Evolutionary conservation across 2,888 invertebrate genomes (phyloP), one percentile per base, ranked within the genome.

Genomic region (Nycteola revayana): DNA sequence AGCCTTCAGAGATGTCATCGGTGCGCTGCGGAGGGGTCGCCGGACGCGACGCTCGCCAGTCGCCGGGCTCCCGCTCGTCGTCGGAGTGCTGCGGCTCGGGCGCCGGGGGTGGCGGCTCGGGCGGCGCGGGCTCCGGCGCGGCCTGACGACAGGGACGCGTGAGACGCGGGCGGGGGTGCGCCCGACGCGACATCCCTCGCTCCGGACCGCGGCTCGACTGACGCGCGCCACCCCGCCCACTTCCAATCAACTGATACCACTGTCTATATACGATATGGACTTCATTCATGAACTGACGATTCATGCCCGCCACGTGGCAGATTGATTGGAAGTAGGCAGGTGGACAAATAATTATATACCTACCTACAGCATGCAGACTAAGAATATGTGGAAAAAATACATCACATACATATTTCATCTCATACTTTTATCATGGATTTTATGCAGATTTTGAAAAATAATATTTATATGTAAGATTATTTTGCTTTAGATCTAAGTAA

Each of bases 21-120:
- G 77, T 73, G 47, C 86, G 74, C 36, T 81, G 82, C 27, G 85
- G 83, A 1, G 86, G 86, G 0, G 86, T 79, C 0, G 82, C 55
- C 0, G 86, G 85, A 0, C 85, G 74, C 7, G 87, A 87, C 1
- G 86, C 66, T 1, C 83, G 72, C 87, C 89, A 88, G 61, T 92
- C 90, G 22, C 90, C 90, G 25, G 90, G 86, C 33, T 86, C 90
- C 43, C 87, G 72, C 72, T 90, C 80, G 64, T 89, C 91, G 72
- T 91, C 90, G 5, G 85, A 84, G 0, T 73, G 75, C 52, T 82
- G 71, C 27, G 77, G 71, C 3, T 85, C 89, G 51, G 82, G 80
- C 51, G 71, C 89, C 38, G 75, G 71, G 32, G 68, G 71, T 24
- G 78, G 80, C 50, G 88, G 87, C 60, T 72, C 90, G 35, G 73